Base-by-base conservation (phyloP, 2,113 vertebrate genomes). In the Indicator indicator region DNA sequence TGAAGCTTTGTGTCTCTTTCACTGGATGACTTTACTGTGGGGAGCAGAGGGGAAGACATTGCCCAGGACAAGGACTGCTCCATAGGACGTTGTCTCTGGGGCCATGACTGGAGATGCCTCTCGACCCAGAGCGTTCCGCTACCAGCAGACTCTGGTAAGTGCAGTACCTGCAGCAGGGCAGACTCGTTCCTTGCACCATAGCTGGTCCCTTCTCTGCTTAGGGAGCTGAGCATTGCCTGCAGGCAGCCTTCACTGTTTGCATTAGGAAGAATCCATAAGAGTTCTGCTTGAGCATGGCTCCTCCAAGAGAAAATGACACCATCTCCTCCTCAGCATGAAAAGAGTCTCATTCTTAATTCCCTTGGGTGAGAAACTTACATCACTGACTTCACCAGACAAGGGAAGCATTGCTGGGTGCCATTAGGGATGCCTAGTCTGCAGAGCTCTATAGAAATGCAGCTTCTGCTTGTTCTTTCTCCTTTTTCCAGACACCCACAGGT, bases 121-220 rank as follows among this genome's bases (percentile, higher is more conserved):
- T 97, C 98, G 98, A 95, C 98, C 98, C 78, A 98, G 98, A 97
- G 97, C 98, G 10, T 98, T 99, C 89, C 98, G 95, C 83, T 99
- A 99, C 97, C 98, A 99, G 69, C 98, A 98, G 94, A 98, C 98
- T 91, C 97, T 99, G 98, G 98, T 99, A 91, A 97, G 97, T 97
- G 88, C 8, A 4, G 40, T 36, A 81, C 70, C 77, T 94, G 73
- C 46, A 86, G 63, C 46, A 86, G 68, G 46, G 46, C n/a, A 46
- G 69, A 68, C 19, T 24, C 8, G 30, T 24, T 86, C 89, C 40
- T 59, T 59, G 12, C 6, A 13, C 0, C 9, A 27, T 38, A 74
- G 46, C 69, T 76, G 56, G 74, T 88, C 30, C 40, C 6, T 89
- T n/a, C 60, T 65, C 67, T 86, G 65, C 55, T 73, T 36, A 65